Evolutionary conservation across 2,888 invertebrate species (phyloP).

Genomic region (Odontocolon sp.): DNA sequence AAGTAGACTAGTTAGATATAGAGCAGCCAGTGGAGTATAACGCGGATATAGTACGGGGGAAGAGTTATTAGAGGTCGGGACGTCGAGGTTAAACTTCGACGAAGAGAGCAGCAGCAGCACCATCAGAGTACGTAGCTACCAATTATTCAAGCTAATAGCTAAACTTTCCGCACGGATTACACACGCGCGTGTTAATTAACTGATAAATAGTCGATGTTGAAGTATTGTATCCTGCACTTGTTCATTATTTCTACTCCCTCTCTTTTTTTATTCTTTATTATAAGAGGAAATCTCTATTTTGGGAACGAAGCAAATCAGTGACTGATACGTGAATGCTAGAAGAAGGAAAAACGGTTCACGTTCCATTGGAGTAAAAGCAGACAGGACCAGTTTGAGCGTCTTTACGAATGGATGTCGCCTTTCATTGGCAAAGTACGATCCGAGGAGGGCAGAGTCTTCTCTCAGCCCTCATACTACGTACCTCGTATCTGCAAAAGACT

Average conservation of each 20-base stretch:
- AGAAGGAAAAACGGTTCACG: conserved; percentile 4
- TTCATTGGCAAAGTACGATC: no score
- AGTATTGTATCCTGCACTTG: neutral
- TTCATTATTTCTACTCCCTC: neutral
- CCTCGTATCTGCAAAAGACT: neutral
- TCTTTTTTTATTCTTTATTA: no score
- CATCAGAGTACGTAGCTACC: conserved; percentile 26
- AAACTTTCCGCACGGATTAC: conserved; percentile 57
- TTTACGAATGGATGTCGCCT: conserved; percentile 1
- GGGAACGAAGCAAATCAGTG: neutral
- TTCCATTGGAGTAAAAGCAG: neutral
- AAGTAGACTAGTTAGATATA: neutral
- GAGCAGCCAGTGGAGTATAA: conserved; percentile 28
- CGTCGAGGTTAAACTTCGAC: conserved; percentile 38
- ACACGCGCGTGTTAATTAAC: conserved; percentile 57
- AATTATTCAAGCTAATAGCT: conserved; percentile 63
- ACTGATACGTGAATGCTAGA: neutral
- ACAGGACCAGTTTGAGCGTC: conserved; percentile 17
- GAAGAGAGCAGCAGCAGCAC: neutral
- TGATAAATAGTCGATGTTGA: conserved; percentile 58
- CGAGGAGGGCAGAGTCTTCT: no score
- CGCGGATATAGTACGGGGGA: conserved; percentile 2
- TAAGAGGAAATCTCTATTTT: neutral
- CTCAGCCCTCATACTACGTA: neutral
- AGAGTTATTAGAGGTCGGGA: conserved; percentile 35